A percentile compares a stretch with the other conserved stretches of the same genome.
Conservation (phyloP, 1,140 invertebrate species). For the Pseudomyrmex gracilis region DNA sequence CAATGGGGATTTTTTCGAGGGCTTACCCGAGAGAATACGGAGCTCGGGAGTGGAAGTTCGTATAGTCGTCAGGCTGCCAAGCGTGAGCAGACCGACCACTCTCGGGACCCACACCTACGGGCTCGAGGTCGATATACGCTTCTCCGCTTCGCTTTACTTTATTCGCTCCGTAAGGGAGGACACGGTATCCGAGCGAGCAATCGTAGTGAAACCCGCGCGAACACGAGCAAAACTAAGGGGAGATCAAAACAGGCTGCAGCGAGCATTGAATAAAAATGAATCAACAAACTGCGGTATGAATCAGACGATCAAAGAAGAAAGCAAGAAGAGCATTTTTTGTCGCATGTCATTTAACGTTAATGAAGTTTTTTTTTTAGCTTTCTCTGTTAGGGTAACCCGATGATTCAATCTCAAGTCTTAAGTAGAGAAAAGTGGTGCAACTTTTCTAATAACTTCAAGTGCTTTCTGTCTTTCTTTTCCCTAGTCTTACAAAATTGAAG, state of each 20-base stretch:
- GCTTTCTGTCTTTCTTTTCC: neutral
- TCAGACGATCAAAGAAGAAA: neutral
- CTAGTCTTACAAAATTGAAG: neutral
- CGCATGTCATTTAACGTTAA: neutral
- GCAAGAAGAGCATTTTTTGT: neutral
- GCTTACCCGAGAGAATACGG: slow-evolving; percentile 62
- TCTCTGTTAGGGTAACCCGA: neutral
- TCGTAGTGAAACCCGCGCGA: slow-evolving; percentile 55
- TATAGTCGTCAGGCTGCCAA: slow-evolving; percentile 70
- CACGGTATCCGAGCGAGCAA: slow-evolving; percentile 68
- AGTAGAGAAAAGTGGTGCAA: neutral
- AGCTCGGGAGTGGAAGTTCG: slow-evolving; percentile 48
- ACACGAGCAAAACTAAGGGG: slow-evolving; percentile 22
- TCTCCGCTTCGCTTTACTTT: slow-evolving; percentile 72
- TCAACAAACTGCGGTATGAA: neutral
- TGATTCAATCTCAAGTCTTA: neutral
- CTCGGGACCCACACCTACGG: slow-evolving; percentile 62
- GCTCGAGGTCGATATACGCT: slow-evolving; percentile 81
- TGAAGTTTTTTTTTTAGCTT: neutral
- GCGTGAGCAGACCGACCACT: slow-evolving; percentile 66
- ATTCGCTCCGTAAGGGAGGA: slow-evolving; percentile 69
- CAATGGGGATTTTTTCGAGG: slow-evolving; percentile 79
- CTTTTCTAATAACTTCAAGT: neutral
- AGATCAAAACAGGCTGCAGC: neutral
- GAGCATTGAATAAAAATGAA: neutral